These are phyloP conservation scores for Eurypyga helias DNA, from an alignment of 2,113 vertebrate genomes.

Conservation along the genomic window DNA sequence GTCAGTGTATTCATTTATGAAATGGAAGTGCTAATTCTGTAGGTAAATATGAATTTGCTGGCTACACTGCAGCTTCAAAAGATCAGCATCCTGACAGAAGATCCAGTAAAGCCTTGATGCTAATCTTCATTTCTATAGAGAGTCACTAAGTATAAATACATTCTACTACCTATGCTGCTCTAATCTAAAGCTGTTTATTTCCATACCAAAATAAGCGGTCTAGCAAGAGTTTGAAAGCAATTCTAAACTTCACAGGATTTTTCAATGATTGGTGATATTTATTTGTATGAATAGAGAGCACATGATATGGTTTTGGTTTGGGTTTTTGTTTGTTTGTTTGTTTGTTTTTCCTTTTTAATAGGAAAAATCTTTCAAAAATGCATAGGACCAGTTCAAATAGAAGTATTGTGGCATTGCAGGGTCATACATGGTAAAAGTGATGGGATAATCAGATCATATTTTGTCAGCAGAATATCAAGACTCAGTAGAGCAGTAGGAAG, in stretches of 20 bases:
- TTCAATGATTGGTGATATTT: neutral
- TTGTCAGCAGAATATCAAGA: neutral
- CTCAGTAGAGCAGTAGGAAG: neutral
- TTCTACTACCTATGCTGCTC: neutral
- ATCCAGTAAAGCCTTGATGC: neutral
- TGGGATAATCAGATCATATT: neutral
- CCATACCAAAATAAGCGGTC: neutral
- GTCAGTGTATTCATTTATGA: neutral
- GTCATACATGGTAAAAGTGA: neutral
- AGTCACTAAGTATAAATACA: neutral
- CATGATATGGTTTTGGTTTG: too few relatives aligned
- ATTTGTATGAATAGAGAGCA: neutral
- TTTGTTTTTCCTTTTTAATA: neutral
- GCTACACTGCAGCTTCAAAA: neutral
- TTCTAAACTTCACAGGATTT: neutral
- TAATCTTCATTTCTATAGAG: slow-evolving; percentile 26
- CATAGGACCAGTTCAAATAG: neutral
- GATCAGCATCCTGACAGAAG: neutral
- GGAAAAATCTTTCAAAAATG: neutral
- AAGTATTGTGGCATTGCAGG: neutral
- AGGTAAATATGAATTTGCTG: neutral
- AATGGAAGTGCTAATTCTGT: neutral
- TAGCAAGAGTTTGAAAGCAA: neutral
- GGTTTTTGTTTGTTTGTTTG: too few relatives aligned
- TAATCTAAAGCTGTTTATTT: slow-evolving; percentile 34